These are phyloP conservation scores for Wasmannia auropunctata DNA, from an alignment of 1,140 invertebrate genomes.

Conservation along the genomic window DNA sequence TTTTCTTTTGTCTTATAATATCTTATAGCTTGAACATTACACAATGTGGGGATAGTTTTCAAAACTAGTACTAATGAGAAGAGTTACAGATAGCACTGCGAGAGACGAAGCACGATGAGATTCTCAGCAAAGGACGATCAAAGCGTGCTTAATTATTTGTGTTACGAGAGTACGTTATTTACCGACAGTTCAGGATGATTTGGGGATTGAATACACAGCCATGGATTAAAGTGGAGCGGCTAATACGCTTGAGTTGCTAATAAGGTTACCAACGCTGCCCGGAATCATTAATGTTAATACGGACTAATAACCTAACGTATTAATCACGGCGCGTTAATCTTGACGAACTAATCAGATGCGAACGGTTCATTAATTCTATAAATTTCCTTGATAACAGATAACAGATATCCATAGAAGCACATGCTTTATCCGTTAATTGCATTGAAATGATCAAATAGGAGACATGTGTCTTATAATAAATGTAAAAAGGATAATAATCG, in stretches of 20 bases:
- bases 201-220: not conserved
- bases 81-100: not conserved
- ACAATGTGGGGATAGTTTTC: not conserved
- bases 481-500: not conserved
- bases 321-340: constrained; percentile 8
- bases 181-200: not conserved
- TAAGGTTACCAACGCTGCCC: not conserved
- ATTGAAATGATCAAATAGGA: not conserved
- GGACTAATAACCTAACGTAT: not conserved
- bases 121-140: not conserved
- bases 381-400: not conserved
- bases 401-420: not conserved
- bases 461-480: not conserved
- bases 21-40: not conserved
- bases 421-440: not conserved
- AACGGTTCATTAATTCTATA: not conserved
- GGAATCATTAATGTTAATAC: constrained; percentile 35
- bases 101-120: not conserved
- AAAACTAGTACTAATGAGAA: not conserved
- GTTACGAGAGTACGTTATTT: not conserved
- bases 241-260: constrained; percentile 10
- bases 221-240: not conserved
- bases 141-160: constrained; percentile 33
- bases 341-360: not conserved
- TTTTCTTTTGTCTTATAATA: not conserved